Evolutionary conservation across 2,888 invertebrate species (phyloP), one percentile per base, ranked within the genome.

Genomic region (Dioctria linearis): DNA sequence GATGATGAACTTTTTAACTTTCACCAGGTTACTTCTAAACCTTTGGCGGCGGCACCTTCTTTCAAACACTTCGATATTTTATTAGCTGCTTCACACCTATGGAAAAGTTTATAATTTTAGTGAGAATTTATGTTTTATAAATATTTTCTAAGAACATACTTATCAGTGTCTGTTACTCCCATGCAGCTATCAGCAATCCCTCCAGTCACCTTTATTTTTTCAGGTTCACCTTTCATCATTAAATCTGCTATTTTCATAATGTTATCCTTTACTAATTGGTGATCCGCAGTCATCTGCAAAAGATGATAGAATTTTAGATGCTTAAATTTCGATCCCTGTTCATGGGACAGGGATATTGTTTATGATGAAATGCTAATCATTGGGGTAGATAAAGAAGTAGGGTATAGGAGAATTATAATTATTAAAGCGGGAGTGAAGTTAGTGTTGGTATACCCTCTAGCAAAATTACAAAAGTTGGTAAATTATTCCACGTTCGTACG

Each of bases 71-170:
- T 40, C 9, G 40, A 25, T 39, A 40, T 43, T 54, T 51, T 71
- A 40, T n/a, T 13, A 5, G 54, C 37, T 5, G 42, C 46, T 54
- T 71, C 57, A 54, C 71, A 71, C 5, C 71, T 71, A n/a, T n/a
- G 51, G 51, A 51, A 13, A 3, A 11, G n/a, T 39, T 71, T 51
- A 11, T 4, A n/a, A 39, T 2, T 5, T 11, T 13, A 2, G 9
- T 39, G 5, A 11, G 25, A 40, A 51, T 51, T 5, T 9, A 46
- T 49, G 39, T 54, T 40, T n/a, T 5, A 54, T 1, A 2, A 25
- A 51, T 40, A 25, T 25, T 25, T 25, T 25, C 25, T 25, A 25
- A 25, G 25, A 25, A 61, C 73, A 59, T 42, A 75, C 73, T 57
- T 13, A 9, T 75, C 43, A 6, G 39, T 13, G 6, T 43, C 73